These are phyloP conservation scores for Nerophis ophidion DNA, from an alignment of 2,113 vertebrate species.

Conservation along the genomic window DNA sequence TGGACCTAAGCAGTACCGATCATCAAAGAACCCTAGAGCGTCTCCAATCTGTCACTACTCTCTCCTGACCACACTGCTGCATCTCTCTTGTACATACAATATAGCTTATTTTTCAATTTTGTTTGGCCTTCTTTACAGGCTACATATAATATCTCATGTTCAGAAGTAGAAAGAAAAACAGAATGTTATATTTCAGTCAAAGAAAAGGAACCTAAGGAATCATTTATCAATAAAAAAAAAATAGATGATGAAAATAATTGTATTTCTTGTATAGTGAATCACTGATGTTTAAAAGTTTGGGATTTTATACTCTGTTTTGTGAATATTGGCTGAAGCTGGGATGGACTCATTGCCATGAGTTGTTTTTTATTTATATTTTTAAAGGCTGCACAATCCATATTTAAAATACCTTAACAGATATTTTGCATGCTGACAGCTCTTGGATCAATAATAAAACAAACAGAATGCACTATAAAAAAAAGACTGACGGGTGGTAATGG, in stretches of 20 bases:
- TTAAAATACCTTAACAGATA: slow-evolving; percentile 47
- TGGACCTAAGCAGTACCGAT: not conserved
- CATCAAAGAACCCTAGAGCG: no score
- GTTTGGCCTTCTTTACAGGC: slow-evolving; percentile 71
- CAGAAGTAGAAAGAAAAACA: slow-evolving; percentile 42
- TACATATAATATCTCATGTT: slow-evolving; percentile 62
- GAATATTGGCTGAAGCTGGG: slow-evolving; percentile 61
- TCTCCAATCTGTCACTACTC: slow-evolving; percentile 37
- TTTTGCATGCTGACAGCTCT: slow-evolving; percentile 46
- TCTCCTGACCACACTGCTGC: slow-evolving; percentile 55
- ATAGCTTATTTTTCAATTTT: slow-evolving; percentile 77
- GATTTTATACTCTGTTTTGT: slow-evolving; percentile 45
- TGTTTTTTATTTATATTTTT: slow-evolving; percentile 11
- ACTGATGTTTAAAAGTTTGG: slow-evolving; percentile 50
- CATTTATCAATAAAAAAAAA: slow-evolving; percentile 69
- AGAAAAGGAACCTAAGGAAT: slow-evolving; percentile 68
- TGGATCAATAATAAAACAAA: slow-evolving; percentile 54
- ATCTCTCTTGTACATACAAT: slow-evolving; percentile 72
- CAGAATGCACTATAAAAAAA: slow-evolving; percentile 48
- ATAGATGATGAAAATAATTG: slow-evolving; percentile 50
- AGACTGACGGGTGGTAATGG: slow-evolving; percentile 43
- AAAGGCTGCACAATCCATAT: slow-evolving; percentile 43
- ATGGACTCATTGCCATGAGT: slow-evolving; percentile 53
- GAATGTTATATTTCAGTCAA: slow-evolving; percentile 71
- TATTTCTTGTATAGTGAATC: slow-evolving; percentile 71